Conservation (phyloP, 1,140 invertebrate genomes). For the Hylaeus volcanicus region DNA sequence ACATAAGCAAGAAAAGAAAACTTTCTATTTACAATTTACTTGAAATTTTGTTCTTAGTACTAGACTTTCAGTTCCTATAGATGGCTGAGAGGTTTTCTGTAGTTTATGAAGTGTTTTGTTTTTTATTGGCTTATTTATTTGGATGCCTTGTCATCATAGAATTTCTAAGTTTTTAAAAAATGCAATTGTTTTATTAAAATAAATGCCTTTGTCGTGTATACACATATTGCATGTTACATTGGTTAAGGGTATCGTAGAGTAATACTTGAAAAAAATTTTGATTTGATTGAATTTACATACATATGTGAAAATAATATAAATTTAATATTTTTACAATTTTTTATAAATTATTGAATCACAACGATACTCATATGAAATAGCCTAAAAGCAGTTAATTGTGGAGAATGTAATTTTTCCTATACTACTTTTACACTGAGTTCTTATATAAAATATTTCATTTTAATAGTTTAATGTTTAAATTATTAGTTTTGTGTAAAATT, state of each 20-base stretch:
- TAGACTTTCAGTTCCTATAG: constrained; percentile 8
- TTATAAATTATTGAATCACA: background rate
- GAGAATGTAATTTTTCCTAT: background rate
- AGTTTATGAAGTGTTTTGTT: constrained; percentile 30
- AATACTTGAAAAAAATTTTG: constrained; percentile 12
- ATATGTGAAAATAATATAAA: background rate
- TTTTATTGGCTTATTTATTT: constrained; percentile 54
- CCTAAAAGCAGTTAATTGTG: background rate
- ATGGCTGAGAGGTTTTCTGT: constrained; percentile 16
- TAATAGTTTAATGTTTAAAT: constrained; percentile 10
- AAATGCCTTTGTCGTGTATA: constrained; percentile 42
- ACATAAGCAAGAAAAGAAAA: background rate
- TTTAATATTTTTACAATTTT: background rate
- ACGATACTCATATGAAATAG: background rate
- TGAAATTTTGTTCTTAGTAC: background rate
- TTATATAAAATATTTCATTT: constrained; percentile 1
- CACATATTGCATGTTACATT: constrained; percentile 53
- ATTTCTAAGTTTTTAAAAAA: constrained; percentile 39
- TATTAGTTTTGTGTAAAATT: constrained; percentile 10
- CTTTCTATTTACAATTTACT: constrained; percentile 4
- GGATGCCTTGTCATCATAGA: constrained; percentile 56
- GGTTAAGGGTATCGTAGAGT: constrained; percentile 53
- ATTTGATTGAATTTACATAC: constrained; percentile 22
- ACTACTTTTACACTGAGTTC: constrained; percentile 8
- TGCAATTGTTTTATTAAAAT: constrained; percentile 44